These are phyloP conservation scores for Pyrgilauda ruficollis DNA, from an alignment of 2,113 vertebrate genomes.

Conservation along the genomic window DNA sequence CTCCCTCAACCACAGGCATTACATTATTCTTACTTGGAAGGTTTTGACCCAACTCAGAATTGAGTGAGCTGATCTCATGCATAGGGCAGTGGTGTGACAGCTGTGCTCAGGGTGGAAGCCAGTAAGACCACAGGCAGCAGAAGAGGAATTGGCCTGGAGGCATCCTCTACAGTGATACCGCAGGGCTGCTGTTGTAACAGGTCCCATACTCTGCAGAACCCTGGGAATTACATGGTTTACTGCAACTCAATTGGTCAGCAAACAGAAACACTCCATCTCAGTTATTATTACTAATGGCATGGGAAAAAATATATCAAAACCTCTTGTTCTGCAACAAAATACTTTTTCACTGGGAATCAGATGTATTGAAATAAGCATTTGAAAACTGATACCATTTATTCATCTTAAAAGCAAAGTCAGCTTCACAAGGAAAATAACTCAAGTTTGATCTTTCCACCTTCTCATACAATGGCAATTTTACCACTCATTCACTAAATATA, in stretches of 20 bases:
- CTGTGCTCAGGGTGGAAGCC: fast-evolving
- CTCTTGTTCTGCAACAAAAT: neutral
- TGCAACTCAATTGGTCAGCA: neutral
- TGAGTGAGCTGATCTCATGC: neutral
- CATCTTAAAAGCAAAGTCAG: neutral
- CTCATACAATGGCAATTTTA: neutral
- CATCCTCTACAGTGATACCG: neutral
- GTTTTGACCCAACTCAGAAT: neutral
- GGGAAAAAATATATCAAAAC: neutral
- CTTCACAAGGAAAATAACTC: neutral
- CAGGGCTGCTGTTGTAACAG: neutral
- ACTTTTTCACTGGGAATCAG: neutral
- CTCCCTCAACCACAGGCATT: neutral
- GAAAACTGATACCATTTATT: neutral
- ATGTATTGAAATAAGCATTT: neutral
- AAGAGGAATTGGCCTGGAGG: neutral
- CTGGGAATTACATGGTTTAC: neutral
- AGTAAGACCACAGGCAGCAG: neutral
- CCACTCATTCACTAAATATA: neutral
- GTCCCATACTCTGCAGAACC: neutral
- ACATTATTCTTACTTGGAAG: neutral
- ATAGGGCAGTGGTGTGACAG: neutral
- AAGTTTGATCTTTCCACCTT: neutral
- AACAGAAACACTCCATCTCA: neutral
- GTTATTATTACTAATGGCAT: neutral